Conservation (phyloP, 2,113 vertebrate species). For the Accipiter cooperii region DNA sequence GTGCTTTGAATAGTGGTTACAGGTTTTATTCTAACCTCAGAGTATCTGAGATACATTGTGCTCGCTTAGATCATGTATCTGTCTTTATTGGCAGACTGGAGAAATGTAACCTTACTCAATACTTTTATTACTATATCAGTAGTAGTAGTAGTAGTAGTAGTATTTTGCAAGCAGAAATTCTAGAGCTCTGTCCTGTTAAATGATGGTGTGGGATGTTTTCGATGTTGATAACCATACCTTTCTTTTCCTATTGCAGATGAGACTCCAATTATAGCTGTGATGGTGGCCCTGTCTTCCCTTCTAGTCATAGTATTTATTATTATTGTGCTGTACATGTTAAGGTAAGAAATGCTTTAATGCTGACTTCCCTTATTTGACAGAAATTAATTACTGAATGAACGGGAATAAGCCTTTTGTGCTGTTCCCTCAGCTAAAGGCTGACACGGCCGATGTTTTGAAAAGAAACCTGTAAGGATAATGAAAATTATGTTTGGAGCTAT, state of each 20-base stretch:
- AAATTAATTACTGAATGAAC: neutral
- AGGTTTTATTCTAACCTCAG: neutral
- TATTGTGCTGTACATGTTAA: constrained; percentile 98
- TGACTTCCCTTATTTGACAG: neutral
- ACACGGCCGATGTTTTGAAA: neutral
- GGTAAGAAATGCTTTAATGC: constrained; percentile 69
- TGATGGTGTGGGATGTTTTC: neutral
- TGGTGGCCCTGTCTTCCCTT: constrained; percentile 94
- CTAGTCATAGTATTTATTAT: constrained; percentile 98
- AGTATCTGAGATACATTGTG: neutral
- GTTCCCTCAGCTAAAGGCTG: neutral
- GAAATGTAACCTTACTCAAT: neutral
- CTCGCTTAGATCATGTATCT: neutral
- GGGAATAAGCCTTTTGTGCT: neutral
- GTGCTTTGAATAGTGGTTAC: neutral
- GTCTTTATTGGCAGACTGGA: neutral
- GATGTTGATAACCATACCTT: neutral
- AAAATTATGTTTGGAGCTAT: neutral
- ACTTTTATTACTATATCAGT: neutral
- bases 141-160: neutral
- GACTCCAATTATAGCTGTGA: constrained; percentile 92
- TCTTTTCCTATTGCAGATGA: constrained; percentile 75
- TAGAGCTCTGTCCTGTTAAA: neutral
- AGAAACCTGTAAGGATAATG: neutral
- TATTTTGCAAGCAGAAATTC: neutral